These are phyloP conservation scores for Pristiophorus japonicus DNA, from an alignment of 2,113 vertebrate species.

Conservation along the genomic window DNA sequence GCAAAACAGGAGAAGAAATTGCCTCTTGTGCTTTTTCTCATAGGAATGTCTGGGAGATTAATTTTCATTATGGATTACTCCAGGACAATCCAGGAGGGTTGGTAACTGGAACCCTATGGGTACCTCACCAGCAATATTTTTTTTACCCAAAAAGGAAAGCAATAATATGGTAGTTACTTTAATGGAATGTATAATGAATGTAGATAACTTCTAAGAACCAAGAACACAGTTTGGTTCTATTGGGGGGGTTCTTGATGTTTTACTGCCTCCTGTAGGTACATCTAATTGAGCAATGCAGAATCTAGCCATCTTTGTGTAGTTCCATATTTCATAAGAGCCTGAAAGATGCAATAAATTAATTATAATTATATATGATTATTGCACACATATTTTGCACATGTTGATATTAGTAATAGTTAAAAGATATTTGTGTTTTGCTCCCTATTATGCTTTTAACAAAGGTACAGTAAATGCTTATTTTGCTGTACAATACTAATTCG, in stretches of 20 bases:
- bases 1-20: neutral
- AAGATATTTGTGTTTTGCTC: constrained; percentile 78
- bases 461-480: constrained; percentile 78
- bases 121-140: neutral
- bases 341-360: constrained; percentile 20
- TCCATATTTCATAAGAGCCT: neutral
- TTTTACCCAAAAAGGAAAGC: neutral
- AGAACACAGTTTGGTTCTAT: neutral
- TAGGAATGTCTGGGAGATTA: neutral
- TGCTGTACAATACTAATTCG: constrained; percentile 87
- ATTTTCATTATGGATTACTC: neutral
- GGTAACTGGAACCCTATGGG: neutral
- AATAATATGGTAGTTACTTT: neutral
- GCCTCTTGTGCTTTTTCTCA: neutral
- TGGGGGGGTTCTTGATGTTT: neutral
- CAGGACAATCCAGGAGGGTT: neutral
- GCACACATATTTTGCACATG: neutral
- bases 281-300: constrained; percentile 26
- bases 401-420: constrained; percentile 31
- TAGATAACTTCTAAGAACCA: neutral
- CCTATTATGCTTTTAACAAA: constrained; percentile 83
- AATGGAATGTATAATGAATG: neutral
- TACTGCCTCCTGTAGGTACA: neutral
- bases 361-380: constrained; percentile 8
- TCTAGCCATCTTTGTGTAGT: constrained; percentile 21